Percentiles rank a stretch among this genome's conserved stretches.
These are phyloP conservation scores for Fragum sueziense DNA, from an alignment of 2,888 invertebrate species.

Conservation along the genomic window DNA sequence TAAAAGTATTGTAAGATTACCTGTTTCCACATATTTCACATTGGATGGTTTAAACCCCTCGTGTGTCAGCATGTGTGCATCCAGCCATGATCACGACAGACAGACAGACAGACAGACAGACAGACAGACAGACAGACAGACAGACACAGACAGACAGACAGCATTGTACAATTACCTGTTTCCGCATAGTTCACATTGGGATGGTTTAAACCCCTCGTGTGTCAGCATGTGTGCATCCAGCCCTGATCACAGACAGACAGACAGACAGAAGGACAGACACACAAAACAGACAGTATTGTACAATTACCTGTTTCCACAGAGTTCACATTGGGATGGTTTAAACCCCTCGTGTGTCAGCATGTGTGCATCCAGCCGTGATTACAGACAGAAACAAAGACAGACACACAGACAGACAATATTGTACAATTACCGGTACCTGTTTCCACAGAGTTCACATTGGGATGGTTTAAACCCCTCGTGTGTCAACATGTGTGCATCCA, in stretches of 20 bases:
- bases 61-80: too few relatives aligned
- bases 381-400: conserved; percentile 26
- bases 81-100: too few relatives aligned
- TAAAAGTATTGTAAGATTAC: too few relatives aligned
- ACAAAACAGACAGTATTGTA: background rate
- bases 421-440: conserved; percentile 16
- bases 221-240: conserved; percentile 26
- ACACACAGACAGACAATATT: background rate
- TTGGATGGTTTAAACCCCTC: too few relatives aligned
- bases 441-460: conserved; percentile 44
- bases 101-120: too few relatives aligned
- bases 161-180: too few relatives aligned
- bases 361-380: conserved; percentile 18
- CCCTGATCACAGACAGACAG: background rate
- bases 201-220: conserved; percentile 31
- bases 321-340: conserved; percentile 40
- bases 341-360: conserved; percentile 25
- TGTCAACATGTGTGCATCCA: conserved; percentile 25
- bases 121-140: too few relatives aligned
- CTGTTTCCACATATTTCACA: too few relatives aligned
- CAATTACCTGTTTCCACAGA: conserved; percentile 39
- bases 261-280: background rate
- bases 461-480: conserved; percentile 31
- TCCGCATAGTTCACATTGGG: conserved; percentile 42
- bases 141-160: too few relatives aligned